A percentile compares a stretch with the other conserved stretches of the same genome.
Evolutionary conservation across 2,888 invertebrate species (phyloP).

Genomic region (Drosophila conformis): DNA sequence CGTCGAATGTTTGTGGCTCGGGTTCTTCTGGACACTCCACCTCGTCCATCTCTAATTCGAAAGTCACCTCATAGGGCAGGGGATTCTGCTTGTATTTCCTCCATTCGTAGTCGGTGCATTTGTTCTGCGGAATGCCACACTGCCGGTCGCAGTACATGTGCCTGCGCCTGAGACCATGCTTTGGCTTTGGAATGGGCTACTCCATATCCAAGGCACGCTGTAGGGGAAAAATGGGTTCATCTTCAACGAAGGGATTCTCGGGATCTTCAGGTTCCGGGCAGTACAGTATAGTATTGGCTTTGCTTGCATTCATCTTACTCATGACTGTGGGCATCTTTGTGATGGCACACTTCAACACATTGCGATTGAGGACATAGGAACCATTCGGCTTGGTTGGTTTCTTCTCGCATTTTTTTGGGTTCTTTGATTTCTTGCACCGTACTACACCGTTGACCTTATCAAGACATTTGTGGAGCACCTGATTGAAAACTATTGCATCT

Average conservation of each 20-base stretch:
- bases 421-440: slow-evolving; percentile 1
- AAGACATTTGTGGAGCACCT: slow-evolving; percentile 38
- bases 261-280: slow-evolving; percentile 31
- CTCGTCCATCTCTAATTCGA: slow-evolving; percentile 8
- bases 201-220: slow-evolving; percentile 36
- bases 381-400: slow-evolving; percentile 32
- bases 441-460: slow-evolving; percentile 32
- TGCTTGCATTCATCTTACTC: slow-evolving; percentile 24
- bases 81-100: slow-evolving; percentile 47
- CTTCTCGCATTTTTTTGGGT: not conserved
- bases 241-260: slow-evolving; percentile 28
- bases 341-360: slow-evolving; percentile 28
- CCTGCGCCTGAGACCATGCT: slow-evolving; percentile 31
- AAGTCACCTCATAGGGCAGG: slow-evolving; percentile 14
- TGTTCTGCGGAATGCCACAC: slow-evolving; percentile 36
- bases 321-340: slow-evolving; percentile 53
- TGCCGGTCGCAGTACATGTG: slow-evolving; percentile 41
- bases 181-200: slow-evolving; percentile 16
- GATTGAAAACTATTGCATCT: slow-evolving; percentile 34
- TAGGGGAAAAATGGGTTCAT: not conserved
- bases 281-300: slow-evolving; percentile 36
- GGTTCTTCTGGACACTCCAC: not conserved
- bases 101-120: slow-evolving; percentile 58
- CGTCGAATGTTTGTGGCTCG: slow-evolving; percentile 63
- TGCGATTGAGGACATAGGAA: slow-evolving; percentile 51